These are phyloP conservation scores for Poecile atricapillus DNA, from an alignment of 2,113 vertebrate species.

Conservation along the genomic window DNA sequence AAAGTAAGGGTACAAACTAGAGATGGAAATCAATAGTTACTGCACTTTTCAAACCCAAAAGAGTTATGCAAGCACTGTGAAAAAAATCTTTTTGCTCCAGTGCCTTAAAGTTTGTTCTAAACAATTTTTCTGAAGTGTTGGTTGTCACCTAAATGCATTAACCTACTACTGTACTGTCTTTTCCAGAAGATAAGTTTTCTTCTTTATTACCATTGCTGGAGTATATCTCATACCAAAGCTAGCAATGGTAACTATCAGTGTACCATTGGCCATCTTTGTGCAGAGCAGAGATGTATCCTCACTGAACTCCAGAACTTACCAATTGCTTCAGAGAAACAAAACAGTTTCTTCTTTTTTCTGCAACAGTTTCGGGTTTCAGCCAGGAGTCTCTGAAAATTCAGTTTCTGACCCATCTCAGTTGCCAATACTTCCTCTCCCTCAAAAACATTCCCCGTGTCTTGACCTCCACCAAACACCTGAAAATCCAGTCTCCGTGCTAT, in stretches of 20 bases:
- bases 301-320: neutral
- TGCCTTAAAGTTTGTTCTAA: neutral
- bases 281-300: neutral
- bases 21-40: neutral
- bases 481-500: neutral
- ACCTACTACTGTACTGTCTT: neutral
- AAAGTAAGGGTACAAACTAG: neutral
- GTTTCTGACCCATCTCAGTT: neutral
- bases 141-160: neutral
- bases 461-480: neutral
- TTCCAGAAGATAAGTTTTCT: neutral
- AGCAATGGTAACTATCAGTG: neutral
- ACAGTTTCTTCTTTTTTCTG: neutral
- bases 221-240: neutral
- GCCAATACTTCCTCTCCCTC: neutral
- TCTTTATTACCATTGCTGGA: neutral
- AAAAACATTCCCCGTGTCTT: neutral
- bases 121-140: neutral
- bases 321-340: neutral
- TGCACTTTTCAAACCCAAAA: neutral
- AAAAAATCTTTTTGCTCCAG: neutral
- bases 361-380: neutral
- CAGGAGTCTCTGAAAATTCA: neutral
- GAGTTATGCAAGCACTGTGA: neutral
- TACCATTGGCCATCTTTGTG: neutral